Percentiles rank a stretch among this genome's conserved stretches.
Conservation (phyloP, 2,113 vertebrate genomes). For the Scomber scombrus region DNA sequence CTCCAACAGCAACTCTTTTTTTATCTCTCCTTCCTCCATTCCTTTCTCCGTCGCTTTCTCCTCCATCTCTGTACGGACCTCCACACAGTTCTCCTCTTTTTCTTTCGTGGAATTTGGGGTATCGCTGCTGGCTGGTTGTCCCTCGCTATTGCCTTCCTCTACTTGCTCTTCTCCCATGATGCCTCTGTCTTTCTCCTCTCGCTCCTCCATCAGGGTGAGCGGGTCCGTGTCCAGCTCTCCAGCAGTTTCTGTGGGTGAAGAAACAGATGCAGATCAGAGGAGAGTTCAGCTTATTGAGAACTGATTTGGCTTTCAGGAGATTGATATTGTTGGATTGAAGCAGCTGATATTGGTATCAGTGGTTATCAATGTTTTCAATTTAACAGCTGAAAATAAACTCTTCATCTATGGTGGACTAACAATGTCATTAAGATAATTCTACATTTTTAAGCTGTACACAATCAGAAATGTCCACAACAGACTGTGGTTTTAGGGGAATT, state of each 20-base stretch:
- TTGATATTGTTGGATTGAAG: not conserved
- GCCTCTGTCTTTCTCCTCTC: slow-evolving; percentile 51
- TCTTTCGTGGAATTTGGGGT: not conserved
- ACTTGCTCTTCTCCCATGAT: slow-evolving; percentile 30
- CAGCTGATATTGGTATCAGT: not conserved
- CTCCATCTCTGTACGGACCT: slow-evolving; percentile 43
- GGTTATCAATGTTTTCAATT: not conserved
- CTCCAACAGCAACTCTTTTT: slow-evolving; percentile 50
- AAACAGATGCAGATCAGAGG: slow-evolving; percentile 1
- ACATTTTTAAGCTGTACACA: too few relatives aligned
- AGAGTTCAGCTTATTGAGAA: too few relatives aligned
- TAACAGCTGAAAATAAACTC: not conserved
- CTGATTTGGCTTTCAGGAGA: not conserved
- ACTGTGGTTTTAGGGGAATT: too few relatives aligned
- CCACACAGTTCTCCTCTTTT: slow-evolving; percentile 10
- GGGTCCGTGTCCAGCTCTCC: slow-evolving; percentile 65
- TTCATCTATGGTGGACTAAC: not conserved
- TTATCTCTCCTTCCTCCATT: slow-evolving; percentile 53
- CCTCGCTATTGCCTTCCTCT: slow-evolving; percentile 11
- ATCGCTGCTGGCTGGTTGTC: not conserved
- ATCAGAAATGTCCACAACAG: too few relatives aligned
- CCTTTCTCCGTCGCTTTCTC: slow-evolving; percentile 58
- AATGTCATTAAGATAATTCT: too few relatives aligned
- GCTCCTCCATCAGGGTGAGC: slow-evolving; percentile 78
- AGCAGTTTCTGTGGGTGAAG: slow-evolving; percentile 58